A percentile compares a stretch with the other conserved stretches of the same genome.
These are phyloP conservation scores for Drosophila azteca DNA, from an alignment of 1,140 invertebrate genomes.

Conservation along the genomic window DNA sequence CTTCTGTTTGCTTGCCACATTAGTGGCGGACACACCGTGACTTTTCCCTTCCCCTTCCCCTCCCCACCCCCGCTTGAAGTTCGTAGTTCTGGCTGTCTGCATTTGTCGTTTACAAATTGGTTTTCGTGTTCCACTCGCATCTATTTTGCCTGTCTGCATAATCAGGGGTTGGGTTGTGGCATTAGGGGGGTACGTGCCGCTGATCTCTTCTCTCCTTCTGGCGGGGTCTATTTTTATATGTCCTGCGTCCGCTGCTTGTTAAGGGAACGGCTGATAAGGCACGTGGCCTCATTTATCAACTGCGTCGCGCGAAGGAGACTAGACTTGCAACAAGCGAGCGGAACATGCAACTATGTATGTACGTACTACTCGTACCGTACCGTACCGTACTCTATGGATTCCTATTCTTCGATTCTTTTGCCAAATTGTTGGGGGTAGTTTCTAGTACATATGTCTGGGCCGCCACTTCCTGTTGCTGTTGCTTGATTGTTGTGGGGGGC, in stretches of 20 bases:
- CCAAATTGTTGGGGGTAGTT: slow-evolving; percentile 25
- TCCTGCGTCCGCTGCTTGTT: slow-evolving; percentile 62
- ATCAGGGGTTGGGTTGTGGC: slow-evolving; percentile 54
- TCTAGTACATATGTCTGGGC: slow-evolving; percentile 7
- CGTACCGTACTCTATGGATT: slow-evolving; percentile 9
- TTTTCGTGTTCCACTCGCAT: slow-evolving; percentile 77
- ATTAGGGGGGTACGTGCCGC: slow-evolving; percentile 48
- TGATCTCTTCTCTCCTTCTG: slow-evolving; percentile 38
- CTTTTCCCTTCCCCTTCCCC: slow-evolving; percentile 16
- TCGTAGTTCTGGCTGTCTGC: slow-evolving; percentile 33
- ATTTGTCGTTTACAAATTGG: slow-evolving; percentile 80
- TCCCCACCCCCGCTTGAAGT: neutral
- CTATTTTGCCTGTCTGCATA: slow-evolving; percentile 74
- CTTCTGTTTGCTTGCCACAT: slow-evolving; percentile 68
- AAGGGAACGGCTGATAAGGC: slow-evolving; percentile 68
- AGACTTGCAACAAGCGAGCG: slow-evolving; percentile 63
- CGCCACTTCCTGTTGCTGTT: slow-evolving; percentile 34
- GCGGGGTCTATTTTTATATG: slow-evolving; percentile 62
- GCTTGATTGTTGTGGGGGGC: slow-evolving; percentile 4
- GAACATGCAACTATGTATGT: slow-evolving; percentile 52
- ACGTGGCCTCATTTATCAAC: slow-evolving; percentile 81
- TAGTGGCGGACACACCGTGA: slow-evolving; percentile 69
- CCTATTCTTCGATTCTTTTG: slow-evolving; percentile 44
- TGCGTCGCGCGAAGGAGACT: slow-evolving; percentile 50
- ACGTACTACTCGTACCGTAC: slow-evolving; percentile 9